Conservation (phyloP, 92 coral and sea anemone genomes). For the Montipora capitata region DNA sequence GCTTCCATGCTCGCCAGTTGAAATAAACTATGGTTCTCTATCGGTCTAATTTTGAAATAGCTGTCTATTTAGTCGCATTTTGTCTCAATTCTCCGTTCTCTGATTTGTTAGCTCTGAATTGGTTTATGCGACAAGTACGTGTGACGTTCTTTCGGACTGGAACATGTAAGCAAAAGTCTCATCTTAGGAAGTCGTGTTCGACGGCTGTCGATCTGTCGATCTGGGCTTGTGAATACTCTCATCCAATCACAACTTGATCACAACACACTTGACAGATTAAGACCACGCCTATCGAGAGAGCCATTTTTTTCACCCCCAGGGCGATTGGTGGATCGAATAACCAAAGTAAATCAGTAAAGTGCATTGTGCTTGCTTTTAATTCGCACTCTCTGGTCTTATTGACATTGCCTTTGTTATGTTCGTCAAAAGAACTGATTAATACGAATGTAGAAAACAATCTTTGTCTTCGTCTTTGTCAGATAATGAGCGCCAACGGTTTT, state of each 20-base stretch:
- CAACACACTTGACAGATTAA: slow-evolving; percentile 78
- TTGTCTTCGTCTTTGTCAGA: background rate
- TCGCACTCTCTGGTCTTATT: slow-evolving; percentile 66
- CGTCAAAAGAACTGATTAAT: slow-evolving; percentile 16
- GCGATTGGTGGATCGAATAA: slow-evolving; percentile 87
- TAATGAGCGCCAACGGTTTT: background rate
- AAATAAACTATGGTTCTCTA: background rate
- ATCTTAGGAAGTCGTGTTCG: slow-evolving; percentile 28
- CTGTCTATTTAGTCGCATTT: slow-evolving; percentile 3
- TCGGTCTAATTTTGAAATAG: background rate
- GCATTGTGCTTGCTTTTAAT: slow-evolving; percentile 81
- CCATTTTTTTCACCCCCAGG: slow-evolving; percentile 54
- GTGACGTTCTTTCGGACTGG: slow-evolving; percentile 24
- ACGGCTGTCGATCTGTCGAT: no score
- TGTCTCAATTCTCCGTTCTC: slow-evolving; percentile 7
- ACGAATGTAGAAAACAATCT: background rate
- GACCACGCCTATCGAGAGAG: slow-evolving; percentile 94
- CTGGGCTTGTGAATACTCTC: slow-evolving; percentile 47
- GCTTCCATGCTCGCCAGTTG: slow-evolving; percentile 27
- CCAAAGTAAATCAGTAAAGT: slow-evolving; percentile 86
- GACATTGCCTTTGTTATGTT: slow-evolving; percentile 71
- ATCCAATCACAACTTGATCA: slow-evolving; percentile 98
- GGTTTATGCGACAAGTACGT: slow-evolving; percentile 26
- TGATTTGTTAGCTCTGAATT: slow-evolving; percentile 21
- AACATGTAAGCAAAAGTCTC: slow-evolving; percentile 62